phyloP scores from a whole-genome alignment of 2,888 invertebrate genomes.

The Metalampra italica region DNA sequence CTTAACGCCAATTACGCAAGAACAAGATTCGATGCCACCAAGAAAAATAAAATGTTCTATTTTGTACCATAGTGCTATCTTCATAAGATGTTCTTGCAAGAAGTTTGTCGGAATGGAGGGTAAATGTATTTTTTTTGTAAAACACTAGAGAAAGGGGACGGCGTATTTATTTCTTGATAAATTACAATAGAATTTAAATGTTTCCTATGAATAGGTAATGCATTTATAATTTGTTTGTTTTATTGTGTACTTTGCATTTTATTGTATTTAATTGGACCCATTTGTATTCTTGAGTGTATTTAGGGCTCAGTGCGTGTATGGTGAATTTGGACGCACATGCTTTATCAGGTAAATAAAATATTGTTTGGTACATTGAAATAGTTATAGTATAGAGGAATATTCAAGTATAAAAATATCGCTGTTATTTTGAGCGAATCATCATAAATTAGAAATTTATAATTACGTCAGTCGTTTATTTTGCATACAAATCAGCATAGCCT shows the following conservation, averaged over 20 bases:
- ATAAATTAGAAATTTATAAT: not conserved
- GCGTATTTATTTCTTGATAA: slow-evolving; percentile 59
- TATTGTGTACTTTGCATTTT: slow-evolving; percentile 66
- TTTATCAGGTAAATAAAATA: too few relatives aligned
- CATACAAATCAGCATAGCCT: too few relatives aligned
- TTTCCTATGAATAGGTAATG: slow-evolving; percentile 59
- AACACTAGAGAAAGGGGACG: slow-evolving; percentile 48
- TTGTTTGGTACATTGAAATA: too few relatives aligned
- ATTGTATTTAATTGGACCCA: slow-evolving; percentile 61
- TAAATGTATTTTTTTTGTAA: not conserved
- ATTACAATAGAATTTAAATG: slow-evolving; percentile 69
- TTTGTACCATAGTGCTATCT: not conserved
- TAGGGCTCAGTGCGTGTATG: slow-evolving; percentile 18
- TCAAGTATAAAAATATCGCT: too few relatives aligned
- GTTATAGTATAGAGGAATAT: too few relatives aligned
- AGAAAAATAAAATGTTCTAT: not conserved
- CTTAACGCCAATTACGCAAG: slow-evolving; percentile 65
- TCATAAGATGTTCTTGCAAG: not conserved
- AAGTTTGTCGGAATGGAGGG: not conserved
- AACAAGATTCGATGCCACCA: slow-evolving; percentile 25
- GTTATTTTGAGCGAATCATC: too few relatives aligned
- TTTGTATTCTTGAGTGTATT: slow-evolving; percentile 39
- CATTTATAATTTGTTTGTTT: slow-evolving; percentile 75
- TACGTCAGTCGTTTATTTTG: too few relatives aligned
- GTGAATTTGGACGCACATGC: not conserved